These are phyloP conservation scores for Dicyrtoma fusca DNA, from an alignment of 2,888 invertebrate species.

Conservation along the genomic window DNA sequence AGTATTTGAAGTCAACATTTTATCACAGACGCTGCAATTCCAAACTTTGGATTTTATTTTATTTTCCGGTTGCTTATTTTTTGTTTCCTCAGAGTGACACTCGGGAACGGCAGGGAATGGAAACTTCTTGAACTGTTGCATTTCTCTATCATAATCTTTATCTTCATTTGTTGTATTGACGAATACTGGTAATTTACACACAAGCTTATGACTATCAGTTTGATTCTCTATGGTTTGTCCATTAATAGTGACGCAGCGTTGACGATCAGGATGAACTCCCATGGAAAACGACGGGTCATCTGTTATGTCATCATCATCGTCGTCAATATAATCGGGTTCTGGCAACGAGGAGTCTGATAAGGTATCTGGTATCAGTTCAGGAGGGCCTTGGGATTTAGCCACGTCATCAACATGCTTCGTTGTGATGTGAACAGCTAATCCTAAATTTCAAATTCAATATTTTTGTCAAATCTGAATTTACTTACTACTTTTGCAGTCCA, in stretches of 20 bases:
- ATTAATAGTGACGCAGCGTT: constrained; percentile 11
- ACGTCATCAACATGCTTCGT: constrained; percentile 37
- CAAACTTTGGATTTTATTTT: constrained; percentile 9
- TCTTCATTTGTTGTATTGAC: constrained; percentile 12
- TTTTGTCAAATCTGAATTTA: too few relatives aligned
- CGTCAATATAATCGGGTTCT: background rate
- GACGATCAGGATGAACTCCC: background rate
- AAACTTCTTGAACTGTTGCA: constrained; percentile 28
- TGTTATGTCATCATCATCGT: constrained; percentile 7
- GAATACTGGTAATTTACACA: constrained; percentile 18
- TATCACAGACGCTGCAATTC: constrained; percentile 40
- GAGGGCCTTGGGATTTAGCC: background rate
- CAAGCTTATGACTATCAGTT: constrained; percentile 5
- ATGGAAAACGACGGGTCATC: background rate
- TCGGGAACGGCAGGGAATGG: background rate
- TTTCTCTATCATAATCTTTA: constrained; percentile 31
- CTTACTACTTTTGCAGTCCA: too few relatives aligned
- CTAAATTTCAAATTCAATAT: background rate
- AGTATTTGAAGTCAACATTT: constrained; percentile 30
- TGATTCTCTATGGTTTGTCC: constrained; percentile 22
- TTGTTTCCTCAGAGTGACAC: background rate
- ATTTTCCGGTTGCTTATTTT: background rate
- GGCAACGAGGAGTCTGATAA: constrained; percentile 11
- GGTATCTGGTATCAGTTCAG: background rate
- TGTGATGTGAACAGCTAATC: constrained; percentile 36